A percentile compares a stretch with the other conserved stretches of the same genome.
These are phyloP conservation scores for Holacanthella duospinosa DNA, from an alignment of 2,888 invertebrate species.

Conservation along the genomic window DNA sequence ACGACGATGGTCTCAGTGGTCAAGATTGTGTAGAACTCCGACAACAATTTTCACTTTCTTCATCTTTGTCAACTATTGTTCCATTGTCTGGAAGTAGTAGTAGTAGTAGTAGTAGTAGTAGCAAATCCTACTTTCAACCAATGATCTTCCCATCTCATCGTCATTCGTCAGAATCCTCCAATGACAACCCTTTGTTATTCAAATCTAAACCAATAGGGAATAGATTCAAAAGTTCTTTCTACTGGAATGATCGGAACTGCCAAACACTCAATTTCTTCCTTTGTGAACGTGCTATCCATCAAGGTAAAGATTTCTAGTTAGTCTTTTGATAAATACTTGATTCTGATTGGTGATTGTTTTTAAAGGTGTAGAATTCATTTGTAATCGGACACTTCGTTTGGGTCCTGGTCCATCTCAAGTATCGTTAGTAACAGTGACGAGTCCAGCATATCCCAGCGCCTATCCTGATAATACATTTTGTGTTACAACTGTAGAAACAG, in stretches of 20 bases:
- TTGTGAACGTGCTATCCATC: slow-evolving; percentile 31
- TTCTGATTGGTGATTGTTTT: background rate
- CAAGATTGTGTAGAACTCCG: slow-evolving; percentile 44
- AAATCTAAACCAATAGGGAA: background rate
- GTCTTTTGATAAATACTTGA: background rate
- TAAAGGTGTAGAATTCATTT: slow-evolving; percentile 40
- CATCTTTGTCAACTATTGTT: background rate
- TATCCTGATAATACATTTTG: slow-evolving; percentile 70
- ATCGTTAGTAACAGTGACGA: slow-evolving; percentile 57
- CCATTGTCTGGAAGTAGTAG: slow-evolving; percentile 2
- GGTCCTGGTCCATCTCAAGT: slow-evolving; percentile 49
- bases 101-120: background rate
- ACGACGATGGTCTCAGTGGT: slow-evolving; percentile 41
- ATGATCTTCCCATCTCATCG: background rate
- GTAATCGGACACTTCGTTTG: slow-evolving; percentile 58
- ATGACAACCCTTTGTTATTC: too few relatives aligned
- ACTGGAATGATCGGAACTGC: slow-evolving; percentile 37
- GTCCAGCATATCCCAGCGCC: slow-evolving; percentile 67
- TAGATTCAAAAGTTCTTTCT: slow-evolving; percentile 19
- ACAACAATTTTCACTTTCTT: slow-evolving; percentile 31
- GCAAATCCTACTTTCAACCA: background rate
- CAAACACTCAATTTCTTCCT: slow-evolving; percentile 36
- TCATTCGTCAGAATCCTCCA: background rate
- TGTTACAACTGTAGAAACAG: slow-evolving; percentile 57
- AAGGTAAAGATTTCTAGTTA: slow-evolving; percentile 20